These are phyloP conservation scores for Rutilus rutilus DNA, from an alignment of 2,113 vertebrate species.

Conservation along the genomic window DNA sequence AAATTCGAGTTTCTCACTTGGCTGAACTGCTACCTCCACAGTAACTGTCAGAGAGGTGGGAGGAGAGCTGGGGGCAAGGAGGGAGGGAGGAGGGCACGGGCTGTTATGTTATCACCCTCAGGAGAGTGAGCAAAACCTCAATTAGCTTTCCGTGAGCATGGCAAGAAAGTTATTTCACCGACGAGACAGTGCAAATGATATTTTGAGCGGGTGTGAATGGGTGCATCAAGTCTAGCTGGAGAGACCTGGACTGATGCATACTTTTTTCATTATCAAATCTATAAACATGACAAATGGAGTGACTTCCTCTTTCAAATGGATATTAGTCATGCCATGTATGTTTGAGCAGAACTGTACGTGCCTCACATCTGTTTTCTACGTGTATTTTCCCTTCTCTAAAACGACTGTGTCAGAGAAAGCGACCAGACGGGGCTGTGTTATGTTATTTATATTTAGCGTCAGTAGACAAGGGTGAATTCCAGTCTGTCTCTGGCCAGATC, in stretches of 20 bases:
- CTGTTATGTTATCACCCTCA: slow-evolving; percentile 64
- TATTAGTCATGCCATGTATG: slow-evolving; percentile 24
- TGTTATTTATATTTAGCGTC: slow-evolving; percentile 74
- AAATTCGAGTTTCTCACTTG: slow-evolving; percentile 69
- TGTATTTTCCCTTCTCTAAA: slow-evolving; percentile 5
- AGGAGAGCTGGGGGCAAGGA: slow-evolving; percentile 41
- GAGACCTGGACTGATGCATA: slow-evolving; percentile 23
- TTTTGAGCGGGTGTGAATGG: slow-evolving; percentile 63
- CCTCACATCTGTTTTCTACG: neutral
- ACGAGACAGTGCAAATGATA: slow-evolving; percentile 65
- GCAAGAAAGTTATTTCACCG: slow-evolving; percentile 63
- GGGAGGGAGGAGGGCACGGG: slow-evolving; percentile 51
- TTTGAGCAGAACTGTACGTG: neutral
- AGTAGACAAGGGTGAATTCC: slow-evolving; percentile 71
- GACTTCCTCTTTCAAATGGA: neutral
- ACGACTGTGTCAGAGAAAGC: slow-evolving; percentile 44
- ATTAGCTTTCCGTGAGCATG: slow-evolving; percentile 63
- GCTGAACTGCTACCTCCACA: slow-evolving; percentile 64
- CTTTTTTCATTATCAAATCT: slow-evolving; percentile 32
- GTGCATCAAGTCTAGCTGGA: slow-evolving; percentile 57
- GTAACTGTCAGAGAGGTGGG: slow-evolving; percentile 56
- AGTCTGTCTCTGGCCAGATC: slow-evolving; percentile 62
- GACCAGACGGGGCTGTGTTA: slow-evolving; percentile 59
- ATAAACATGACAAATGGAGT: slow-evolving; percentile 33
- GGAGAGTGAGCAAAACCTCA: slow-evolving; percentile 60